Evolutionary conservation across 2,113 vertebrate species (phyloP).

Genomic region (Hippocampus mohnikei): DNA sequence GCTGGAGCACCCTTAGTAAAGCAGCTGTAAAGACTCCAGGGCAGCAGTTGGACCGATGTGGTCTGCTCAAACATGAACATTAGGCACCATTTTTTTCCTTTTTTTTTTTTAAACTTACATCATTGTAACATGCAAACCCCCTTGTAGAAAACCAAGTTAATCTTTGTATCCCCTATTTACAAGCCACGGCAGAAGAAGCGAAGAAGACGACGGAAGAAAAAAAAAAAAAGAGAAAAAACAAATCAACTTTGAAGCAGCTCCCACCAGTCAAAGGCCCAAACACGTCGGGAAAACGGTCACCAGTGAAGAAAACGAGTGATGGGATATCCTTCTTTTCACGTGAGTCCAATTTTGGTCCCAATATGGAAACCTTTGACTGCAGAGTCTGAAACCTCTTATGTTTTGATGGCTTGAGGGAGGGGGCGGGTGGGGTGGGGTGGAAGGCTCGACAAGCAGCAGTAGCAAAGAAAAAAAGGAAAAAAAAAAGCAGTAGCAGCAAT

Average conservation of each 20-base stretch:
- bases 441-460: conserved; percentile 54
- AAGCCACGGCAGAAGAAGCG: conserved; percentile 62
- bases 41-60: conserved; percentile 54
- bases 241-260: conserved; percentile 19
- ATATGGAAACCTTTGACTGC: conserved; percentile 43
- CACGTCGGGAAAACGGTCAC: background rate
- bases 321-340: background rate
- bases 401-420: conserved; percentile 19
- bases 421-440: conserved; percentile 23
- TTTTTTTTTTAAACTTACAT: conserved; percentile 55
- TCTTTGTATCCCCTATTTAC: conserved; percentile 55
- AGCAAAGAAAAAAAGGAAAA: conserved; percentile 29
- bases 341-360: conserved; percentile 15
- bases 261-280: conserved; percentile 29
- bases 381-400: conserved; percentile 22
- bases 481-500: conserved; percentile 62
- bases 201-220: conserved; percentile 21
- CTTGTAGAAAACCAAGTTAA: conserved; percentile 62
- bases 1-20: background rate
- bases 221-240: background rate
- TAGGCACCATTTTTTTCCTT: conserved; percentile 74
- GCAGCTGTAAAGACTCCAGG: conserved; percentile 37
- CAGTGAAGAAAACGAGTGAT: conserved; percentile 14
- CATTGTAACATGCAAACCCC: conserved; percentile 78
- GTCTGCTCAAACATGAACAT: conserved; percentile 78